Evolutionary conservation across 2,888 invertebrate species (phyloP).

Genomic region (Tanaodytes sp.): DNA sequence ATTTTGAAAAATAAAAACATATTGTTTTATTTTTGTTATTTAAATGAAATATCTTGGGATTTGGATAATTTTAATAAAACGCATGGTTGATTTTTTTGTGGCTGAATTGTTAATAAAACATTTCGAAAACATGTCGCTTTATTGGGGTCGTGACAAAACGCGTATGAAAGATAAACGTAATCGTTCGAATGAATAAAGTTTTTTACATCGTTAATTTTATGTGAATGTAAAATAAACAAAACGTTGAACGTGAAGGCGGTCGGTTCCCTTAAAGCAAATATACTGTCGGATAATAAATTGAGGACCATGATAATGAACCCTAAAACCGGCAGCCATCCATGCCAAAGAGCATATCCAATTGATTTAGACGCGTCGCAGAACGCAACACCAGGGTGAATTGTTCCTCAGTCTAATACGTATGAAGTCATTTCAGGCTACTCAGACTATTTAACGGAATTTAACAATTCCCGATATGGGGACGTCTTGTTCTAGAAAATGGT

Average conservation of each 20-base stretch:
- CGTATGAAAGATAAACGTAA: too few species aligned
- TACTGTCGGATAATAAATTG: slow-evolving; percentile 27
- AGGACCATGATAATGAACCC: slow-evolving; percentile 44
- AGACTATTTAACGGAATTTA: slow-evolving; percentile 58
- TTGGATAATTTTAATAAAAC: too few species aligned
- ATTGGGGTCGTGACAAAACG: too few species aligned
- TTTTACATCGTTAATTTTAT: slow-evolving; percentile 1
- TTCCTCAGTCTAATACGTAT: slow-evolving; percentile 59
- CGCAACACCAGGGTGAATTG: slow-evolving; percentile 59
- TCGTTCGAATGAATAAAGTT: too few species aligned
- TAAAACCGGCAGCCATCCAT: slow-evolving; percentile 45
- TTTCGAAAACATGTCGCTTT: too few species aligned
- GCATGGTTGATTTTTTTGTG: too few species aligned
- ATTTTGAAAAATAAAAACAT: too few species aligned
- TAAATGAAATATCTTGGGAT: too few species aligned
- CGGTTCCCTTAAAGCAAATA: slow-evolving; percentile 39
- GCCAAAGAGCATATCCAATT: slow-evolving; percentile 65
- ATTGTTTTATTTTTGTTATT: too few species aligned
- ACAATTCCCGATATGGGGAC: slow-evolving; percentile 35
- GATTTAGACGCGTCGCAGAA: slow-evolving; percentile 62
- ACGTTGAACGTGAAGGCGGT: slow-evolving; percentile 16
- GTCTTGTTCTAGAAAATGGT: too few species aligned
- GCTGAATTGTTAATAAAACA: too few species aligned
- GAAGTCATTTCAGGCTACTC: slow-evolving; percentile 71
- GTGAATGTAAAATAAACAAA: neutral